Evolutionary conservation across 92 coral and sea anemone species (phyloP), one percentile per base, ranked within the genome.

Genomic region (Phenganax stokvisi): DNA sequence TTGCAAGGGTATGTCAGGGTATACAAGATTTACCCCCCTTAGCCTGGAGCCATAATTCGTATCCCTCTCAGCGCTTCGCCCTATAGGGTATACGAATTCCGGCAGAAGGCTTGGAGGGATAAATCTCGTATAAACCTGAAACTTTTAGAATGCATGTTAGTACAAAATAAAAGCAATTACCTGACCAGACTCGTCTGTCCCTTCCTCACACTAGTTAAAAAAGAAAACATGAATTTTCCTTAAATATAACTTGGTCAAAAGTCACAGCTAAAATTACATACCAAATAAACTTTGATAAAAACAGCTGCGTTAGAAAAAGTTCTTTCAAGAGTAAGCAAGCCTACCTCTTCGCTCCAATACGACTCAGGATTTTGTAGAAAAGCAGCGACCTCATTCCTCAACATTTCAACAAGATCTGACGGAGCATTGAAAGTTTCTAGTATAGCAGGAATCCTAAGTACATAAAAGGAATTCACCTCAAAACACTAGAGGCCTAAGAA

Each of bases 271-370:
- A 12, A 29, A 16, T 71, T 71, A 20, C 25, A 20, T 20, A 8
- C 65, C 27, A 59, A 3, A 13, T 3, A 13, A 59, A 59, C 65
- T 13, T 59, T 59, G 16, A 59, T 3, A 59, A 59, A 59, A 59
- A 59, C 16, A 13, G 16, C 3, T 25, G 6, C 10, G 27, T 9
- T 69, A 69, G 10, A 54, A 47, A 8, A 29, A 11, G 29, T 8
- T 31, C 12, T 71, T 20, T 28, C 3, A n/a, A 71, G 52, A 71
- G 54, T 28, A 27, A 3, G 2, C 54, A 8, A 6, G 27, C 27
- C 54, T 47, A 91, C 97, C 96, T 87, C 86, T 0, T 79, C 75
- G 59, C 70, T 76, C 98, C 98, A 94, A 74, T 88, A 94, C 74
- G 81, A 81, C 27, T 85, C 92, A 20, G 90, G 96, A 77, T 92